Conservation (phyloP, 2,888 invertebrate genomes). For the Tortricodes alternella region DNA sequence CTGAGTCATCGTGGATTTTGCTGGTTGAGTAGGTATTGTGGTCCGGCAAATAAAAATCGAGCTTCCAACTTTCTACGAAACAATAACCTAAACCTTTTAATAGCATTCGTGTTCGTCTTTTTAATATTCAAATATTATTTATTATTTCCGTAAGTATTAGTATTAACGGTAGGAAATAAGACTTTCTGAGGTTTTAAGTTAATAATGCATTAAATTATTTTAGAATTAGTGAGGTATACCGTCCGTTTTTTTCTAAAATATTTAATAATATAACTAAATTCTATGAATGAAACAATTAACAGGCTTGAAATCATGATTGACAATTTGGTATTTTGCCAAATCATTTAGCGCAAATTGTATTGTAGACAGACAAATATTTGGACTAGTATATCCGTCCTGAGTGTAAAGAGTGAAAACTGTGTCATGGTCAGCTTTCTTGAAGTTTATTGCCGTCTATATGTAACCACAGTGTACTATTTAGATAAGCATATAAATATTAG, state of each 20-base stretch:
- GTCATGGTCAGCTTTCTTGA: conserved; percentile 61
- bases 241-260: not conserved
- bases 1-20: no score
- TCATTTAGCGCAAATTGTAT: conserved; percentile 55
- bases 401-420: conserved; percentile 52
- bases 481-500: conserved; percentile 51
- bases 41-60: no score
- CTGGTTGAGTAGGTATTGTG: no score
- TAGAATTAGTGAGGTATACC: no score
- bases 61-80: no score
- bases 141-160: no score
- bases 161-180: no score
- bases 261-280: conserved; percentile 28
- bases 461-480: conserved; percentile 50
- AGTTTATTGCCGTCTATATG: conserved; percentile 62
- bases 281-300: conserved; percentile 61
- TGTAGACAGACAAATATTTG: conserved; percentile 53
- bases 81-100: no score
- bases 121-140: no score
- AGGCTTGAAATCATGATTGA: conserved; percentile 38
- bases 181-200: no score
- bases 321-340: conserved; percentile 61
- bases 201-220: no score
- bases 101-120: no score
- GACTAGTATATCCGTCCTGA: conserved; percentile 44